phyloP scores from a whole-genome alignment of 37 sponge, comb jelly and placozoan species.

The Haliclona indistincta region DNA sequence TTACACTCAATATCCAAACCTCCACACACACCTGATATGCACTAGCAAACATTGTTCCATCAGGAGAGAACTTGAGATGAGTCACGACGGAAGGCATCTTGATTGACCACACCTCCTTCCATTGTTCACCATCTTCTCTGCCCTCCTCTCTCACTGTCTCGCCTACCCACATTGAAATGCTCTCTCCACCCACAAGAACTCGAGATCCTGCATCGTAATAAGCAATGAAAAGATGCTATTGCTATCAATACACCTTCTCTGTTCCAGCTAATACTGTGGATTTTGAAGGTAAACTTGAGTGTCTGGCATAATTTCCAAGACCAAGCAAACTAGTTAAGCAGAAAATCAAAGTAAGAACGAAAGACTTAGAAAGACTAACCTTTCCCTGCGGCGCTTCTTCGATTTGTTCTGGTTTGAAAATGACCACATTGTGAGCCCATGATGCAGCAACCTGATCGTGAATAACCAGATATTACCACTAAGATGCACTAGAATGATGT shows the following conservation, averaged over 20 bases:
- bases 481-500: neutral
- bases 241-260: constrained; percentile 16
- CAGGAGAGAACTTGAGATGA: constrained; percentile 67
- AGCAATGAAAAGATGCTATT: neutral
- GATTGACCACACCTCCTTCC: constrained; percentile 55
- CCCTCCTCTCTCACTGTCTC: neutral
- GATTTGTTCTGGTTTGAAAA: constrained; percentile 53
- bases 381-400: constrained; percentile 16
- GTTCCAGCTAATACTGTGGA: constrained; percentile 53
- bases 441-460: constrained; percentile 57
- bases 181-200: constrained; percentile 55
- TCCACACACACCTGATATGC: too few relatives aligned
- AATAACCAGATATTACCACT: neutral
- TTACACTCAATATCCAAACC: too few relatives aligned
- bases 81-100: constrained; percentile 35
- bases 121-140: neutral
- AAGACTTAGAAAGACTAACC: neutral
- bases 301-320: constrained; percentile 36
- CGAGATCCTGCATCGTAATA: constrained; percentile 7
- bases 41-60: constrained; percentile 78
- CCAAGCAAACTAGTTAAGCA: neutral
- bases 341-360: neutral
- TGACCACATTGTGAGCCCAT: constrained; percentile 60
- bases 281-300: constrained; percentile 5
- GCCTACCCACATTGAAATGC: constrained; percentile 41